These are phyloP conservation scores for Heterochromis multidens DNA, from an alignment of 2,113 vertebrate species.

Conservation along the genomic window DNA sequence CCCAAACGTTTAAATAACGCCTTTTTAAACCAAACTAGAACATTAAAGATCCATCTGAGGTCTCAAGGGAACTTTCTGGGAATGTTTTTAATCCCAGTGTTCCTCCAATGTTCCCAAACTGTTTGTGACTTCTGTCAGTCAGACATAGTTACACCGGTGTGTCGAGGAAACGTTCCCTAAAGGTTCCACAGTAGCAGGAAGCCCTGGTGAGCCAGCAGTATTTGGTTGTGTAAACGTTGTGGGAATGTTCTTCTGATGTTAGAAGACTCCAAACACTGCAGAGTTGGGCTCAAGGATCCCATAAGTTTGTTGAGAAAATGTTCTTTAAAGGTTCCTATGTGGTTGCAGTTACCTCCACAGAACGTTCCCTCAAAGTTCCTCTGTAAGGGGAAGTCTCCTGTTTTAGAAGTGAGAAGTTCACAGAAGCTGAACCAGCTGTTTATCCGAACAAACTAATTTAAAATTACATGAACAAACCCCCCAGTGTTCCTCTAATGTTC, in stretches of 20 bases:
- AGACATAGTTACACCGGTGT: not conserved
- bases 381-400: not conserved
- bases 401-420: not conserved
- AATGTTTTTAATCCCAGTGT: not conserved
- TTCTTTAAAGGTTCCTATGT: not conserved
- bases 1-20: not conserved
- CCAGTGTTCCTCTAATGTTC: not conserved
- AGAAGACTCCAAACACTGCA: not conserved
- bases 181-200: not conserved
- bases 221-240: not conserved
- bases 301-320: not conserved
- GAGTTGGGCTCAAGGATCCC: not conserved
- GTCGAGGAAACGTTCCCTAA: not conserved
- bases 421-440: not conserved
- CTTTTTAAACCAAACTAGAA: not conserved
- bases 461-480: not conserved
- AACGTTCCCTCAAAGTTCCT: not conserved
- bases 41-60: not conserved
- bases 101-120: not conserved
- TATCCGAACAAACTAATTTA: not conserved
- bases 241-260: not conserved
- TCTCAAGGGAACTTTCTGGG: fast-evolving
- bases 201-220: not conserved
- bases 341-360: not conserved
- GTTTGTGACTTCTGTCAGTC: not conserved